Percentiles rank a stretch among this genome's conserved stretches.
Conservation (phyloP, 1,140 invertebrate species). For the Thaumetopoea pityocampa region DNA sequence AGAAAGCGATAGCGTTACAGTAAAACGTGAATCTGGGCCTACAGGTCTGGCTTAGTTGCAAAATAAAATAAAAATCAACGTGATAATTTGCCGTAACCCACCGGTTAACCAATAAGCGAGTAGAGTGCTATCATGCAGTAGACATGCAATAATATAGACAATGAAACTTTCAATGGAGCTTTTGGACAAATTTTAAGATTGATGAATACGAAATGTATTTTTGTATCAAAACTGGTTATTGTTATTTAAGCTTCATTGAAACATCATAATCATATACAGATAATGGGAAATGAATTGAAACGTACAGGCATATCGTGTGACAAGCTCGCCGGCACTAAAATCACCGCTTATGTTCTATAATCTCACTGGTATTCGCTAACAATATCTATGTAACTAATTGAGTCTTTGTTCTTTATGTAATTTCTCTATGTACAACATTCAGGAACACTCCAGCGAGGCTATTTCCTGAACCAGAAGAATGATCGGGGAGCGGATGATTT, state of each 20-base stretch:
- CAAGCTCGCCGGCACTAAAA: constrained; percentile 66
- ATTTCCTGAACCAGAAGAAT: constrained; percentile 76
- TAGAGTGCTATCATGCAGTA: constrained; percentile 12
- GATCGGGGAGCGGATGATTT: constrained; percentile 74
- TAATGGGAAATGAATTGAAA: constrained; percentile 55
- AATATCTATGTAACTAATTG: constrained; percentile 67
- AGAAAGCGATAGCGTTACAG: too few relatives aligned
- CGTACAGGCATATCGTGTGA: constrained; percentile 65
- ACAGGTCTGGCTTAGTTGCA: too few relatives aligned
- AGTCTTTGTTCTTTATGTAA: constrained; percentile 72
- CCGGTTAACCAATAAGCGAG: constrained; percentile 1
- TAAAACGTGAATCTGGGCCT: too few relatives aligned
- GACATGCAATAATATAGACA: too few relatives aligned
- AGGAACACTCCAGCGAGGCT: constrained; percentile 64
- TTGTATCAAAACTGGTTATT: too few relatives aligned
- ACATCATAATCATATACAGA: too few relatives aligned
- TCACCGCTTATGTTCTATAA: constrained; percentile 70
- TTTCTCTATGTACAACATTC: constrained; percentile 66
- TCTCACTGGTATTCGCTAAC: constrained; percentile 71
- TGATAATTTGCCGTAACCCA: too few relatives aligned
- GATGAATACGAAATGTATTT: too few relatives aligned
- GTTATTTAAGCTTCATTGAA: too few relatives aligned
- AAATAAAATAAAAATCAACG: too few relatives aligned
- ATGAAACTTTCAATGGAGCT: too few relatives aligned
- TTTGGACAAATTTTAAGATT: constrained; percentile 19